Base-by-base conservation (phyloP, 2,797 vertebrate species). In the Macrochelys suwanniensis region DNA sequence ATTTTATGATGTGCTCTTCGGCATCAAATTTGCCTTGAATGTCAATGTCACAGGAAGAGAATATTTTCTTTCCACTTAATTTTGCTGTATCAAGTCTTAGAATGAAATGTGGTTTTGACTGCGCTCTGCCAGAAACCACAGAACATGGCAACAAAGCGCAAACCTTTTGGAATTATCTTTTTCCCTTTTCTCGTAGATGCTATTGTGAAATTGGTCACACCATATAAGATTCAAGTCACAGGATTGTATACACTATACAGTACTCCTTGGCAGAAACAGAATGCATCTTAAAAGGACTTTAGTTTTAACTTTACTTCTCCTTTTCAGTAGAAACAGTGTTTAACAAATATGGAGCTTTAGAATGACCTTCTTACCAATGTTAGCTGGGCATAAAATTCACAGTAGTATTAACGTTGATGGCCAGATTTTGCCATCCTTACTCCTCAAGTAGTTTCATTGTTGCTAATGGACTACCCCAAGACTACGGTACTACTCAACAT, bases 261-360 rank as follows among this genome's bases (percentile, higher is more conserved):
- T 47, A 26, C 12, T 76, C 42, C 71, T 47, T 47, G 13, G 26
- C 45, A 76, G 42, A 45, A 76, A 76, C 42, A 47, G 25, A 77
- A 77, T 76, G 6, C 23, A 26, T 45, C 45, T 47, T 76, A 28
- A 76, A 47, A 37, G n/a, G 25, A 76, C 47, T 11, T 16, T 31
- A 77, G 25, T 7, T 77, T 76, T 76, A 28, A 76, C 2, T 47
- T 26, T 26, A 26, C 15, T 49, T 77, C 91, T 92, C 0, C 0
- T 17, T 87, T 83, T 3, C 61, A 95, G 86, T 21, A 86, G 19
- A 3, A 78, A 23, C 2, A 45, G 1, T 2, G 23, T 84, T 92
- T 54, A 83, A 57, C 56, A 96, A 85, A 84, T 8, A 77, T 1
- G 93, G 59, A 77, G n/a, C 76, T 80, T 65, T 83, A 94, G 90